Conservation (phyloP, 2,888 invertebrate genomes). For the Arrhopalites spinosus region DNA sequence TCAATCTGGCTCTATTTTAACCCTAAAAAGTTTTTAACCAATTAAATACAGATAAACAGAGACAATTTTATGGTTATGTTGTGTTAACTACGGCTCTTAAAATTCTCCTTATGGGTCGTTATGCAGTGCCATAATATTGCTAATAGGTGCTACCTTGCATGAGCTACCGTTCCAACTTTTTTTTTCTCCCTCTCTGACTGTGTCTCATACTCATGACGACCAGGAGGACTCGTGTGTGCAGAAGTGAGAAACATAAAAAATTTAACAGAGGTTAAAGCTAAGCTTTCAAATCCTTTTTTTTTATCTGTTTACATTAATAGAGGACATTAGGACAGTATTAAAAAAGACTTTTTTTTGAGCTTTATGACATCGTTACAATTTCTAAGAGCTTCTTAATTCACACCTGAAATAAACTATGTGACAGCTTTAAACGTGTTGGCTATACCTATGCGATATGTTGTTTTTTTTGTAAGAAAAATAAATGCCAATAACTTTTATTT, state of each 20-base stretch:
- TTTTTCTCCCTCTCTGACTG: too few relatives aligned
- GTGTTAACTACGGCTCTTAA: constrained; percentile 43
- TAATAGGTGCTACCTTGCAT: constrained; percentile 22
- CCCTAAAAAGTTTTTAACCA: constrained; percentile 33
- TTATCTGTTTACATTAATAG: constrained; percentile 31
- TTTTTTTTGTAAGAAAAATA: too few relatives aligned
- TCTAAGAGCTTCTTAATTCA: neutral
- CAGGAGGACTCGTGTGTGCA: too few relatives aligned
- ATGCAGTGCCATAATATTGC: constrained; percentile 34
- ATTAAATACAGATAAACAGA: constrained; percentile 39
- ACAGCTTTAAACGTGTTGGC: neutral
- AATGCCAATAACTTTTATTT: too few relatives aligned
- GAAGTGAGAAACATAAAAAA: neutral
- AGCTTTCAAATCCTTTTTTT: constrained; percentile 26
- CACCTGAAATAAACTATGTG: neutral
- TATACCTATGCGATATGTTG: neutral
- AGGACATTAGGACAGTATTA: constrained; percentile 26
- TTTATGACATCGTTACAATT: constrained; percentile 21
- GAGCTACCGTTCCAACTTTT: constrained; percentile 7
- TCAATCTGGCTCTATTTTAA: neutral
- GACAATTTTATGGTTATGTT: constrained; percentile 39
- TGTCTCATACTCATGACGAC: constrained; percentile 7
- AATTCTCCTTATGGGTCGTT: constrained; percentile 36
- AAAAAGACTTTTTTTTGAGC: neutral
- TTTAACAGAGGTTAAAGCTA: constrained; percentile 1